Conservation (phyloP, 1,140 invertebrate genomes). For the roundworm (Caenorhabditis elegans) region DNA sequence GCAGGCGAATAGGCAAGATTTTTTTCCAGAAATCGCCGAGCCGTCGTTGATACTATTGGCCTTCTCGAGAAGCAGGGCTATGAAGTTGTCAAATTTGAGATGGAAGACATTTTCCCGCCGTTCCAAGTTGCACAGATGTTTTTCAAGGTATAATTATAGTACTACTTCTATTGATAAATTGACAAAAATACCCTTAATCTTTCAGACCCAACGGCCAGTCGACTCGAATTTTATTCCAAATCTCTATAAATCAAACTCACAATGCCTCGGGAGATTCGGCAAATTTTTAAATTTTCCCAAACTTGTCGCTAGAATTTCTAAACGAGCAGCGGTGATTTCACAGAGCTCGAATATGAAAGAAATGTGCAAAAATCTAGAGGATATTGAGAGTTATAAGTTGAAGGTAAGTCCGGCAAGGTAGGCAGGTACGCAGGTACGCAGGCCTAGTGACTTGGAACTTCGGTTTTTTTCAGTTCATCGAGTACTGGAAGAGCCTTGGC, state of each 20-base stretch:
- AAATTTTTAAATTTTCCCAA: background rate
- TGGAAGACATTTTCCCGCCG: slow-evolving; percentile 54
- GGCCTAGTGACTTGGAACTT: too few species aligned
- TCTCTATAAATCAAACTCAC: background rate
- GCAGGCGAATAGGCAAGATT: too few species aligned
- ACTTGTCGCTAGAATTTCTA: background rate
- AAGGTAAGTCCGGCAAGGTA: too few species aligned
- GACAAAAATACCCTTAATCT: too few species aligned
- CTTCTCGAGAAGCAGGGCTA: slow-evolving; percentile 54
- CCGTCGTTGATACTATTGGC: slow-evolving; percentile 56
- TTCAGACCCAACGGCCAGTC: background rate
- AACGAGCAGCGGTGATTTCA: background rate
- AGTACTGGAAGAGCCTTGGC: slow-evolving; percentile 55
- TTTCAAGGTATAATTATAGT: background rate
- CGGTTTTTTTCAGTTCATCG: slow-evolving; percentile 51
- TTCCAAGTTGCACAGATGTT: background rate
- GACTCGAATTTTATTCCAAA: background rate
- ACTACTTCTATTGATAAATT: too few species aligned
- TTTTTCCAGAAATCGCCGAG: slow-evolving; percentile 44
- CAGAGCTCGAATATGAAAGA: slow-evolving; percentile 42
- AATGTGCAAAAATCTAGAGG: background rate
- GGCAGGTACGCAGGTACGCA: too few species aligned
- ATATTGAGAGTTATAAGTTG: background rate
- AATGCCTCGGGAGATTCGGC: background rate
- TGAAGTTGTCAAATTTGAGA: slow-evolving; percentile 55